phyloP scores from a whole-genome alignment of 2,113 vertebrate species.

The Origma solitaria region DNA sequence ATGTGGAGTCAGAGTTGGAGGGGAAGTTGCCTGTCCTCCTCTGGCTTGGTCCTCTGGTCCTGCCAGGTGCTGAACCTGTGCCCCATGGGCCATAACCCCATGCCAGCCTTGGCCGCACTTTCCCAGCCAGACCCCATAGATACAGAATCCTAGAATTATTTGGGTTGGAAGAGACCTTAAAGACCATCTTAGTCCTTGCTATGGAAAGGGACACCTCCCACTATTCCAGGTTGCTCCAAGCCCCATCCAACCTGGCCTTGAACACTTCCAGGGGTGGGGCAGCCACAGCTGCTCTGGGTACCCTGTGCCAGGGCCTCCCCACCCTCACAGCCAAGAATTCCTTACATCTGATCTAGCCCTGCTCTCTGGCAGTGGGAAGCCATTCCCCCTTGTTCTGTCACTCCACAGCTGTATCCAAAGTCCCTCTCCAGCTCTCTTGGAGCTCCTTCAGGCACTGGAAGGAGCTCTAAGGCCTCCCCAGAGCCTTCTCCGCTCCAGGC shows the following conservation, averaged over 20 bases:
- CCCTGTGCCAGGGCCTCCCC: not conserved
- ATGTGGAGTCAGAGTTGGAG: not conserved
- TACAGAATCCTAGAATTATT: not conserved
- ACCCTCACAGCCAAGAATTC: not conserved
- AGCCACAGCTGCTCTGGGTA: not conserved
- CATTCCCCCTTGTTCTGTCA: not conserved
- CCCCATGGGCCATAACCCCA: fast-evolving
- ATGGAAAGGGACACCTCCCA: not conserved
- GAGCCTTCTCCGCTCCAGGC: not conserved
- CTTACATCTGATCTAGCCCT: not conserved
- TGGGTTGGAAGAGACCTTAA: not conserved
- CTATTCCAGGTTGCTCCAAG: not conserved
- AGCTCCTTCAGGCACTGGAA: not conserved
- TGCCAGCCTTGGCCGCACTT: not conserved
- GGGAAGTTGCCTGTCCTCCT: not conserved
- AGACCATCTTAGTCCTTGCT: not conserved
- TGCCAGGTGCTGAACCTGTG: not conserved
- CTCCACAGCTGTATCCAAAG: not conserved
- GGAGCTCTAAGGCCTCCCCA: not conserved
- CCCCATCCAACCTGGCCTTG: not conserved
- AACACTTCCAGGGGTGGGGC: not conserved
- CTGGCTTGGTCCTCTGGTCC: not conserved
- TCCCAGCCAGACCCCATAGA: not conserved
- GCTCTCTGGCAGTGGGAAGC: not conserved
- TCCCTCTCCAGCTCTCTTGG: not conserved